phyloP scores from a whole-genome alignment of 1,140 invertebrate genomes.

The Mya arenaria region DNA sequence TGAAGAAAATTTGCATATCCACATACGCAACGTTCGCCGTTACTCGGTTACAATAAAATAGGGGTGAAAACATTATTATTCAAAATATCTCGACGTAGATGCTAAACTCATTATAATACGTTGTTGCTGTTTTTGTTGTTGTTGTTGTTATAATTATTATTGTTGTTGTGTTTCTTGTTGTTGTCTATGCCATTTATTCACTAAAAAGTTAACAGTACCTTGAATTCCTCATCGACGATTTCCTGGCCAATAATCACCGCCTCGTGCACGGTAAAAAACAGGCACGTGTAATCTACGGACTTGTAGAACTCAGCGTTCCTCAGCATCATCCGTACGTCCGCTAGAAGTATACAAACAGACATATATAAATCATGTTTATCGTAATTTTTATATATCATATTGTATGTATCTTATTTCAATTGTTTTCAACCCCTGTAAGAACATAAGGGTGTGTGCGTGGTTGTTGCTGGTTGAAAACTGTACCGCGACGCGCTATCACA shows the following conservation, averaged over 20 bases:
- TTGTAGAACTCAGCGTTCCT: constrained; percentile 74
- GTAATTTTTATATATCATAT: not conserved
- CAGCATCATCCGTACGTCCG: constrained; percentile 72
- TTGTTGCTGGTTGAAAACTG: too few relatives aligned
- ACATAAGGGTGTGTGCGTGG: not conserved
- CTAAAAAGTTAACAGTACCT: too few relatives aligned
- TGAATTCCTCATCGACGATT: constrained; percentile 51
- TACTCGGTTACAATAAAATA: not conserved
- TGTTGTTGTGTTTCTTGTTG: not conserved
- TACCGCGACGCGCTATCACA: too few relatives aligned
- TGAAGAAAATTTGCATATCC: not conserved
- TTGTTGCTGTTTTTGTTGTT: not conserved
- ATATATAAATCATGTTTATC: not conserved
- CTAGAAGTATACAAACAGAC: constrained; percentile 65
- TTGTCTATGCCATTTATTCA: not conserved
- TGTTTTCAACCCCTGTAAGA: not conserved
- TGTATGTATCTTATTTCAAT: not conserved
- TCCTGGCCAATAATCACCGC: constrained; percentile 73
- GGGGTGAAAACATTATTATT: not conserved
- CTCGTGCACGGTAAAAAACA: constrained; percentile 76
- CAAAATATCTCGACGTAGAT: too few relatives aligned
- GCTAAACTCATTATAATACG: not conserved
- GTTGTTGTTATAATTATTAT: not conserved
- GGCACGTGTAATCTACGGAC: constrained; percentile 65
- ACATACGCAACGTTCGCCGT: not conserved